Base-by-base conservation (phyloP, 2,113 vertebrate species). In the Himantopus leucocephalus region DNA sequence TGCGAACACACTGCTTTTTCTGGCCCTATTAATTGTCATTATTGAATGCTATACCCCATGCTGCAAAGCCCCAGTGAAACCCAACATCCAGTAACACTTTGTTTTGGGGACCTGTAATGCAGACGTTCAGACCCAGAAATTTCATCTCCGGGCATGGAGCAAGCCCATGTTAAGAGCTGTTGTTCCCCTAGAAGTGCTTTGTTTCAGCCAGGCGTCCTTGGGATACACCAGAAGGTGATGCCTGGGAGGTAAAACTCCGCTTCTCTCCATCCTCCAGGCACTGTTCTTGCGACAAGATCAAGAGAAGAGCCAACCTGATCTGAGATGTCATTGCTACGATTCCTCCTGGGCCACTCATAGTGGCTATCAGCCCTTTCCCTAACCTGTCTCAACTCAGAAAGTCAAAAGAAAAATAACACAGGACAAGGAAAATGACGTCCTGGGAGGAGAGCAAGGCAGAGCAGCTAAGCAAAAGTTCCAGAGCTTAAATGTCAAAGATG, bases 261-360 rank as follows among this genome's bases (percentile, higher is more conserved):
- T 66, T 56, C 21, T 60, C 55, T 48, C n/a, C 41, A 56, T 56
- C 26, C 47, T 77, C 63, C 70, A 39, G 32, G 47, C 58, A 85
- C 24, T 0, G 1, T 52, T 71, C 29, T 19, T 18, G 8, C 16
- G n/a, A 62, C 45, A 71, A 59, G 56, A 23, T 14, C 1, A 1
- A 67, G 39, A 85, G 41, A 84, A 75, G 35, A 71, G 23, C 55
- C 3, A 2, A 50, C 10, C 15, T 53, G 19, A 35, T 56, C 58
- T 20, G 10, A 77, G 24, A 17, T 23, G 29, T 88, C 53, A n/a
- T 48, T 53, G 58, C 37, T 10, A 39, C 10, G 0, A 0, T 39
- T 77, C 24, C 56, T 55, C n/a, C 48, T 48, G 13, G 14, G 41
- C 12, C 59, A 63, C 21, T 19, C 32, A n/a, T 20, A 16, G n/a